phyloP scores from a whole-genome alignment of 2,888 invertebrate genomes.

The Macroteleia sp. region DNA sequence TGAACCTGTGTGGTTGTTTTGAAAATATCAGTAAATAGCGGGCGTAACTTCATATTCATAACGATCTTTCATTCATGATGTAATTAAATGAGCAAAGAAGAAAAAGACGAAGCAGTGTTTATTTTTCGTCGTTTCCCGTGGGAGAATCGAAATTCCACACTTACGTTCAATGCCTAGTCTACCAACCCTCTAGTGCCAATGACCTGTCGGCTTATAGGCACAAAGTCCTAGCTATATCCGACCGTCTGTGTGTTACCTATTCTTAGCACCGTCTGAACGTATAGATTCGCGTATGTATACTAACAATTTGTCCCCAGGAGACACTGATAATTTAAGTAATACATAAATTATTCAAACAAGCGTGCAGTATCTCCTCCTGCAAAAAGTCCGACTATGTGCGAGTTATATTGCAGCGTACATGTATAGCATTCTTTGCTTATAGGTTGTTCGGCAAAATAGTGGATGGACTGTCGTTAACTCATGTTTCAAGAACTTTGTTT shows the following conservation, averaged over 20 bases:
- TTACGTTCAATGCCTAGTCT: constrained; percentile 73
- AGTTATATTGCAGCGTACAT: constrained; percentile 1
- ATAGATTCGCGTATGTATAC: constrained; percentile 67
- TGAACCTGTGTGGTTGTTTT: constrained; percentile 18
- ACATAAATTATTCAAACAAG: constrained; percentile 37
- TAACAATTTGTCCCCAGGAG: constrained; percentile 41
- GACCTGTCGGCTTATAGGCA: constrained; percentile 82
- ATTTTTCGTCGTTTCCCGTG: constrained; percentile 24
- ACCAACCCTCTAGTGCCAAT: constrained; percentile 82
- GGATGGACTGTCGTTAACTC: constrained; percentile 8
- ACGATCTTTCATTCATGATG: constrained; percentile 35
- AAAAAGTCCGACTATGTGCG: constrained; percentile 43
- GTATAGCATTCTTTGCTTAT: constrained; percentile 18
- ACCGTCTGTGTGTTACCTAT: constrained; percentile 80
- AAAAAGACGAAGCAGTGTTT: constrained; percentile 2
- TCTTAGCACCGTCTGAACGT: constrained; percentile 75
- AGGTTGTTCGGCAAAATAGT: background rate
- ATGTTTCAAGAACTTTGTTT: constrained; percentile 17
- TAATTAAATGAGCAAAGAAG: constrained; percentile 25
- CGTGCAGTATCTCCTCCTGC: background rate
- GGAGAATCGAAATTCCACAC: constrained; percentile 48
- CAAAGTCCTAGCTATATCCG: constrained; percentile 80
- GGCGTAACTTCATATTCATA: constrained; percentile 18
- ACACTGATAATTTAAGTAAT: constrained; percentile 57
- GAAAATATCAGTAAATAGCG: constrained; percentile 14